phyloP scores from a whole-genome alignment of 2,797 vertebrate genomes.

The Lepilemur ruficaudatus region DNA sequence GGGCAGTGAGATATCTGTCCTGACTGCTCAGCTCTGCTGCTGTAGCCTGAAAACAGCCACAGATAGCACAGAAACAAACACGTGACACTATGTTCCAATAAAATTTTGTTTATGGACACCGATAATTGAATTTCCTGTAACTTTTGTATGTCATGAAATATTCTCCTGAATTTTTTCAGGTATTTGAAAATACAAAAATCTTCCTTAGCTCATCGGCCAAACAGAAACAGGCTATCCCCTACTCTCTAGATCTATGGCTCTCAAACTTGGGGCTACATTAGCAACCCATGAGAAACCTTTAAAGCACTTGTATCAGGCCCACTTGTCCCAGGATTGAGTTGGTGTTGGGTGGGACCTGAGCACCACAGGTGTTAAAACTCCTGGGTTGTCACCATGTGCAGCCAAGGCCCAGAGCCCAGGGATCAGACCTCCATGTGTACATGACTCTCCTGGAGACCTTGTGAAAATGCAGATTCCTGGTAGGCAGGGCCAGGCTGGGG shows the following conservation, averaged over 20 bases:
- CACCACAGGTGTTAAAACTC: no score
- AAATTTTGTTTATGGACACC: neutral
- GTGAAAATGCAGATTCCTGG: neutral
- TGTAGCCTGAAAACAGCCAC: fast-evolving
- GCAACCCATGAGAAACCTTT: neutral
- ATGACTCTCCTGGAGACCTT: neutral
- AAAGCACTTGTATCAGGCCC: no score
- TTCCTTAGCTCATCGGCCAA: fast-evolving
- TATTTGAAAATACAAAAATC: neutral
- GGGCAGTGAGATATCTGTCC: neutral
- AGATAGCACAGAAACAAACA: fast-evolving
- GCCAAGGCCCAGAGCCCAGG: neutral
- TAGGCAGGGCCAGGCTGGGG: neutral
- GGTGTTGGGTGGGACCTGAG: neutral
- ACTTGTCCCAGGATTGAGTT: no score
- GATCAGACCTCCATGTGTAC: neutral
- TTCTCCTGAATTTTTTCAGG: neutral
- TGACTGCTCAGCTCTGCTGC: neutral
- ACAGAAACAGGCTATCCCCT: neutral
- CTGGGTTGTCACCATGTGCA: no score
- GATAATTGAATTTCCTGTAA: neutral
- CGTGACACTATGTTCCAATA: neutral
- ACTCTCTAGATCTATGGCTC: neutral
- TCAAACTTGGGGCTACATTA: neutral
- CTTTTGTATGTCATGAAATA: neutral